Evolutionary conservation across 2,113 vertebrate genomes (phyloP).

Genomic region (Condylura cristata): DNA sequence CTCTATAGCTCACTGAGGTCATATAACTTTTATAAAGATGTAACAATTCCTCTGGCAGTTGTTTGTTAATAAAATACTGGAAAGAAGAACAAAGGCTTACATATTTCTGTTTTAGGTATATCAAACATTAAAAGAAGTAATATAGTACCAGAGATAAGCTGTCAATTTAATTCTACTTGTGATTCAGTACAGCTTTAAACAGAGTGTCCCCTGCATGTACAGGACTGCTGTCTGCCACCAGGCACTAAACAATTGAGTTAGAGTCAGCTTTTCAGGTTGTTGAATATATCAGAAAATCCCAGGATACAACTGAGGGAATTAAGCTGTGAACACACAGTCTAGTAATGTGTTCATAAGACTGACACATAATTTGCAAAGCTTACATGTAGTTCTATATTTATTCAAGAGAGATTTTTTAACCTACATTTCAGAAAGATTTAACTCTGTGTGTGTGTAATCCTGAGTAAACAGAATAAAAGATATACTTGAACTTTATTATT

Average conservation of each 20-base stretch:
- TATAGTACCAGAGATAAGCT: neutral
- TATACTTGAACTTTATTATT: slow-evolving; percentile 33
- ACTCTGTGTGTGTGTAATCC: neutral
- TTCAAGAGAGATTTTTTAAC: slow-evolving; percentile 17
- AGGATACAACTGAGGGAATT: neutral
- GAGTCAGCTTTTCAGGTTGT: neutral
- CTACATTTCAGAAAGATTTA: slow-evolving; percentile 34
- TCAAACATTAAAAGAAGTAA: neutral
- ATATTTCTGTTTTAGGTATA: neutral
- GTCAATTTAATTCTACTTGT: slow-evolving; percentile 3
- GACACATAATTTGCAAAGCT: slow-evolving; percentile 12
- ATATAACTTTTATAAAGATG: neutral
- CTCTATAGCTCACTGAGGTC: neutral
- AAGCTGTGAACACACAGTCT: neutral
- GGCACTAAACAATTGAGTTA: neutral
- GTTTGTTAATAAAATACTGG: neutral
- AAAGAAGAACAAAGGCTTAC: neutral
- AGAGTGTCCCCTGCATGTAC: neutral
- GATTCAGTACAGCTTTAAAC: neutral
- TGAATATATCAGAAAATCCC: neutral
- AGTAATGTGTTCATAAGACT: neutral
- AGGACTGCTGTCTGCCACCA: neutral
- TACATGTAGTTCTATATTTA: neutral
- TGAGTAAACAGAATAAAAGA: slow-evolving; percentile 25
- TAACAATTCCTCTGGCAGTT: neutral